Evolutionary conservation across 2,888 invertebrate species (phyloP).

Genomic region (Drosophila nr. perissopoda): DNA sequence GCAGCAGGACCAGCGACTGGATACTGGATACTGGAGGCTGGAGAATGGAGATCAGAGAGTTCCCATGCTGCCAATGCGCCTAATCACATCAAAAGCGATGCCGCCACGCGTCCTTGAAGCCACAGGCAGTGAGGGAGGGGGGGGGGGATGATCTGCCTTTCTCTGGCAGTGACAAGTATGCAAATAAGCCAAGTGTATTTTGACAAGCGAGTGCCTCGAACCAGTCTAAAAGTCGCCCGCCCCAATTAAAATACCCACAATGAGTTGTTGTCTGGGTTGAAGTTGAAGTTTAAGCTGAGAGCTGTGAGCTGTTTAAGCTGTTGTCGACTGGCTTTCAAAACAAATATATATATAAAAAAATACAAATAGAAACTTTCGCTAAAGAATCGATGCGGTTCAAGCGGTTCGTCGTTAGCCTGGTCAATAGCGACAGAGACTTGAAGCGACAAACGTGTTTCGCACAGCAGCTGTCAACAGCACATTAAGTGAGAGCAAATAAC

Average conservation of each 20-base stretch:
- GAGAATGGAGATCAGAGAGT: conserved; percentile 7
- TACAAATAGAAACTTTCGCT: conserved; percentile 72
- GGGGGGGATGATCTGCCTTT: not conserved
- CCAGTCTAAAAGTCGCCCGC: conserved; percentile 7
- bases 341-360: conserved; percentile 26
- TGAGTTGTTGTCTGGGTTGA: not conserved
- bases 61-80: conserved; percentile 25
- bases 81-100: conserved; percentile 69
- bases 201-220: conserved; percentile 42
- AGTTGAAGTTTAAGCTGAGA: not conserved
- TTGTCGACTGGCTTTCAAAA: conserved; percentile 57
- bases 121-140: not conserved
- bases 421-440: conserved; percentile 42
- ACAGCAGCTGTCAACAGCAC: conserved; percentile 70
- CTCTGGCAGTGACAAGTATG: conserved; percentile 54
- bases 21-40: not conserved
- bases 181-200: conserved; percentile 56
- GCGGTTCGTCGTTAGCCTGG: conserved; percentile 17
- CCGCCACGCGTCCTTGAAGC: conserved; percentile 64
- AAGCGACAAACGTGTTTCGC: conserved; percentile 75
- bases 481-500: conserved; percentile 54
- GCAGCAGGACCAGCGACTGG: conserved; percentile 1
- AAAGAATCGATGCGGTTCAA: conserved; percentile 59
- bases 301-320: conserved; percentile 8
- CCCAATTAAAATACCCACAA: conserved; percentile 66